A percentile compares a stretch with the other conserved stretches of the same genome.
phyloP scores from a whole-genome alignment of 2,797 vertebrate species.

The Melanotaenia maccullochi region DNA sequence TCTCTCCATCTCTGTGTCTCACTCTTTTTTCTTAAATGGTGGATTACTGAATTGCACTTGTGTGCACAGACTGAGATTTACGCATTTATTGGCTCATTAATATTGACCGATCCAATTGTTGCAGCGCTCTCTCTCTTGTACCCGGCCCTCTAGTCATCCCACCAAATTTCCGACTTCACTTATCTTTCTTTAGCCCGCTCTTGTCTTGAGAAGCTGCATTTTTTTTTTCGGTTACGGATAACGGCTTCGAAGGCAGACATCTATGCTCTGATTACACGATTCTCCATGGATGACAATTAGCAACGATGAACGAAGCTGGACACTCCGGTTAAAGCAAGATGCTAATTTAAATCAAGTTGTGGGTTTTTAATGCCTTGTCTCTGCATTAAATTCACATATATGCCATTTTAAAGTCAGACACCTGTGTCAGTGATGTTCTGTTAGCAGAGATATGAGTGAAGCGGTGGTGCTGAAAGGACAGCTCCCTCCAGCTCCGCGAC shows the following conservation, averaged over 20 bases:
- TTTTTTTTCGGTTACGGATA: slow-evolving; percentile 5
- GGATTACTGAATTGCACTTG: slow-evolving; percentile 36
- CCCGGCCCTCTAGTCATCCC: slow-evolving; percentile 17
- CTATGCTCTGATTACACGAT: slow-evolving; percentile 7
- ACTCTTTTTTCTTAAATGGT: slow-evolving; percentile 33
- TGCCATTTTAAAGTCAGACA: background rate
- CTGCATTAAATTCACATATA: background rate
- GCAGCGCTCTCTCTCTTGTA: slow-evolving; percentile 26
- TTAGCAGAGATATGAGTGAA: slow-evolving; percentile 5
- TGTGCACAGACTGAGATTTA: slow-evolving; percentile 42
- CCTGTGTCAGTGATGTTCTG: slow-evolving; percentile 13
- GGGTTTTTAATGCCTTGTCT: background rate
- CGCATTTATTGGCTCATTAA: slow-evolving; percentile 29
- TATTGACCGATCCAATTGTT: slow-evolving; percentile 55
- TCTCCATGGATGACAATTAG: slow-evolving; percentile 14
- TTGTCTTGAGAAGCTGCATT: background rate
- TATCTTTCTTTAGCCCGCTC: background rate
- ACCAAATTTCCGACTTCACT: slow-evolving; percentile 32
- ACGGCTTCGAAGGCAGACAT: background rate
- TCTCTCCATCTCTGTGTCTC: slow-evolving; percentile 12
- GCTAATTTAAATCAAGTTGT: background rate
- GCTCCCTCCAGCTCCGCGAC: slow-evolving; percentile 70
- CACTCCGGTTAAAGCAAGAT: background rate
- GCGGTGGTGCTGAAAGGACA: slow-evolving; percentile 85
- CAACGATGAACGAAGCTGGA: background rate